Evolutionary conservation across 2,113 vertebrate genomes (phyloP).

Genomic region (Eidolon helvum): DNA sequence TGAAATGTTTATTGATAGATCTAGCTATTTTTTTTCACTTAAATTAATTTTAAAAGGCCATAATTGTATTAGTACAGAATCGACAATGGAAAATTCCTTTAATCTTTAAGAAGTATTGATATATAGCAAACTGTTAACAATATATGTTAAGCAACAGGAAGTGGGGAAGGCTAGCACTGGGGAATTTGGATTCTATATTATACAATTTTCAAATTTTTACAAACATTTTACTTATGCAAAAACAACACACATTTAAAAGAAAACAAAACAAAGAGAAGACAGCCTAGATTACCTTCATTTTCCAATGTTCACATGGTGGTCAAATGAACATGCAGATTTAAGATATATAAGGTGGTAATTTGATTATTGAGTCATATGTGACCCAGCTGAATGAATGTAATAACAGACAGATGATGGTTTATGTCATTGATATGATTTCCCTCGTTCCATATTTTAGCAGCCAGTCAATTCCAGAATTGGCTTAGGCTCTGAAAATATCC

Average conservation of each 20-base stretch:
- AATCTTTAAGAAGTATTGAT: conserved; percentile 20
- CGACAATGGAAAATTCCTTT: conserved; percentile 22
- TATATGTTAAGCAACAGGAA: not conserved
- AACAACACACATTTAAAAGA: conserved; percentile 17
- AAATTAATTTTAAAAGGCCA: conserved; percentile 31
- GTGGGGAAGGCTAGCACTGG: not conserved
- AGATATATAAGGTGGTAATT: conserved; percentile 75
- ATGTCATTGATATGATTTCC: conserved; percentile 65
- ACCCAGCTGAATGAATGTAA: conserved; percentile 68
- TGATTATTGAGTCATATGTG: conserved; percentile 74
- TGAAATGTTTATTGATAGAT: conserved; percentile 4
- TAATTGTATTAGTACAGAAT: not conserved
- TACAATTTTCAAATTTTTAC: not conserved
- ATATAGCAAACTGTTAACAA: not conserved
- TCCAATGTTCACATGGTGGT: conserved; percentile 40
- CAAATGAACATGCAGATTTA: conserved; percentile 47
- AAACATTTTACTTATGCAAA: conserved; percentile 18
- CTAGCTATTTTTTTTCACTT: conserved; percentile 53
- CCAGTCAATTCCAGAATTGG: conserved; percentile 68
- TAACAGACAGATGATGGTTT: conserved; percentile 70
- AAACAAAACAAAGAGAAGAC: conserved; percentile 45
- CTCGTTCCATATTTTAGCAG: conserved; percentile 65
- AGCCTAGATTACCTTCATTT: conserved; percentile 60
- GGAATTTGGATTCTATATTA: not conserved
- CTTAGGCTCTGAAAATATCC: conserved; percentile 42